Conservation (phyloP, 2,797 vertebrate species). For the Netta rufina region DNA sequence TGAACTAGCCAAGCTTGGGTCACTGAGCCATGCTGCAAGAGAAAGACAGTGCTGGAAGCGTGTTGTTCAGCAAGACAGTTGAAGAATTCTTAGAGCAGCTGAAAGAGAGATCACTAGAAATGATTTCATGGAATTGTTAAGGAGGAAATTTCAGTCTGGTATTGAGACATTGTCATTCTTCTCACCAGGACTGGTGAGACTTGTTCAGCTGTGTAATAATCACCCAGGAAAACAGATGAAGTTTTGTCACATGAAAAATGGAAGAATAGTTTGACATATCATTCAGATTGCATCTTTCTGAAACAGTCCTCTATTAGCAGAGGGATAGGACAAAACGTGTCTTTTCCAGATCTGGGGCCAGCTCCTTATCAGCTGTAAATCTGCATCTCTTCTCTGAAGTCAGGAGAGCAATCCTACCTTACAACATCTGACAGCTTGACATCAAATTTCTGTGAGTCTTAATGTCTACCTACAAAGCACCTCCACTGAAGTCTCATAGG, state of each 20-base stretch:
- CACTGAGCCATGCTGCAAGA: not conserved
- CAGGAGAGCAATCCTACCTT: not conserved
- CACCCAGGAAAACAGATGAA: not conserved
- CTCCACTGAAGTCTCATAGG: not conserved
- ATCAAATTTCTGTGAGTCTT: not conserved
- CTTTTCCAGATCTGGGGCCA: not conserved
- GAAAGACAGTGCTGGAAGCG: not conserved
- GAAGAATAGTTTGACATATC: not conserved
- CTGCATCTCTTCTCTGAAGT: not conserved
- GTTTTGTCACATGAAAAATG: constrained; percentile 20
- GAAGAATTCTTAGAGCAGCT: not conserved
- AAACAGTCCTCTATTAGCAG: not conserved
- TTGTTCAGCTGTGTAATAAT: constrained; percentile 14
- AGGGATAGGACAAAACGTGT: not conserved
- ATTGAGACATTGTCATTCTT: not conserved
- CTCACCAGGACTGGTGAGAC: not conserved
- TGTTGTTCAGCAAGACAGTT: not conserved
- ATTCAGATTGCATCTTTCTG: not conserved
- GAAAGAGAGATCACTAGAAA: not conserved
- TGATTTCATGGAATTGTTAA: not conserved
- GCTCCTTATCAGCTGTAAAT: not conserved
- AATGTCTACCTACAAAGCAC: not conserved
- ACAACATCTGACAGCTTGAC: not conserved
- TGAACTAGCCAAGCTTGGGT: not conserved
- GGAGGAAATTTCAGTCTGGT: not conserved